These are phyloP conservation scores for Jacana jacana DNA, from an alignment of 2,113 vertebrate species.

Conservation along the genomic window DNA sequence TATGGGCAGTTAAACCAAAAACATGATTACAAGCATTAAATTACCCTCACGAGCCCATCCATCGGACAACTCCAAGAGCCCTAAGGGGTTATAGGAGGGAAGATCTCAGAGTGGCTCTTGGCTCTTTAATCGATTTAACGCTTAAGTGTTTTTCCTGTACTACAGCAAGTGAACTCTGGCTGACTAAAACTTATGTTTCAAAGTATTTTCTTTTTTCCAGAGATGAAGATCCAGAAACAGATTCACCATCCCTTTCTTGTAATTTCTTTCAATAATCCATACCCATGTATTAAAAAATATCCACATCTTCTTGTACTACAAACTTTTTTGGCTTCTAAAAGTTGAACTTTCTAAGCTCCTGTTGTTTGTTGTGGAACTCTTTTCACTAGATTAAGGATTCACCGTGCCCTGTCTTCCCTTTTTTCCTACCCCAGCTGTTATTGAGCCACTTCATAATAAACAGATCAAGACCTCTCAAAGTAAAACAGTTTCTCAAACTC, in stretches of 20 bases:
- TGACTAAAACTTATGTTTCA: not conserved
- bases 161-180: not conserved
- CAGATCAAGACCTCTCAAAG: not conserved
- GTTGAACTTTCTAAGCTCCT: not conserved
- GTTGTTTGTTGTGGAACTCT: not conserved
- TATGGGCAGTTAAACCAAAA: not conserved
- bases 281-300: not conserved
- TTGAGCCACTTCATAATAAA: not conserved
- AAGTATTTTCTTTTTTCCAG: not conserved
- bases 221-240: not conserved
- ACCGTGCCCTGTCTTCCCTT: not conserved
- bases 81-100: not conserved
- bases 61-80: not conserved
- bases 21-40: not conserved
- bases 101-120: not conserved
- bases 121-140: not conserved
- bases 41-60: not conserved
- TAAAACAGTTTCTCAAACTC: not conserved
- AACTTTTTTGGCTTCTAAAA: not conserved
- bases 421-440: not conserved
- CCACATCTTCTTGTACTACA: not conserved
- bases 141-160: not conserved
- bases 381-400: not conserved
- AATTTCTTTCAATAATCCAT: not conserved
- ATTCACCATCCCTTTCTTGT: not conserved